Conservation (phyloP, 2,113 vertebrate species). For the Actenoides lindsayi region DNA sequence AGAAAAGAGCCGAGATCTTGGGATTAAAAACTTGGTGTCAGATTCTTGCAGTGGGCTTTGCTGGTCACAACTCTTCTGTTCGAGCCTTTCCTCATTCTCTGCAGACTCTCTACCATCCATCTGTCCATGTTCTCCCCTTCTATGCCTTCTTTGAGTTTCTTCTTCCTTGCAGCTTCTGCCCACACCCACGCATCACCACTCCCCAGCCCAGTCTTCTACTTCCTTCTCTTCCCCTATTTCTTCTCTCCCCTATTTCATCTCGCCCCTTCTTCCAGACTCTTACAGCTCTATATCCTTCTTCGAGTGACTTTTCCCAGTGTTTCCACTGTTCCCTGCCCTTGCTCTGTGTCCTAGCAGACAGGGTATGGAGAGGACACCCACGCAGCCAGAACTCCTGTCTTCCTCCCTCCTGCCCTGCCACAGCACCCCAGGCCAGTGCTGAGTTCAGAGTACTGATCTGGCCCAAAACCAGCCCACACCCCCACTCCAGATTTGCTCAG, state of each 20-base stretch:
- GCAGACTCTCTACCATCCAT: neutral
- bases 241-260: neutral
- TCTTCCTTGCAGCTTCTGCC: neutral
- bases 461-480: neutral
- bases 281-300: neutral
- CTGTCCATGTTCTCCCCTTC: neutral
- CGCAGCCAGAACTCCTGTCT: neutral
- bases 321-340: neutral
- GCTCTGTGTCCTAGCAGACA: neutral
- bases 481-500: neutral
- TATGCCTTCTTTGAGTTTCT: neutral
- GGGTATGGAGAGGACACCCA: neutral
- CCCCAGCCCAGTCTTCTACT: neutral
- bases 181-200: neutral
- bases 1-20: conserved; percentile 46
- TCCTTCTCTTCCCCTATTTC: neutral
- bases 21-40: neutral
- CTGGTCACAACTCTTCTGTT: neutral
- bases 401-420: neutral
- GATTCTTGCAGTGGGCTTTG: neutral
- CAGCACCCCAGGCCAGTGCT: neutral
- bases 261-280: neutral
- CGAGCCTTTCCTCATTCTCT: neutral
- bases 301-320: neutral
- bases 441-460: neutral